Evolutionary conservation across 30 jellyfish, hydroid and myxozoan genomes (phyloP).

Genomic region (Hydractinia symbiolongicarpus): DNA sequence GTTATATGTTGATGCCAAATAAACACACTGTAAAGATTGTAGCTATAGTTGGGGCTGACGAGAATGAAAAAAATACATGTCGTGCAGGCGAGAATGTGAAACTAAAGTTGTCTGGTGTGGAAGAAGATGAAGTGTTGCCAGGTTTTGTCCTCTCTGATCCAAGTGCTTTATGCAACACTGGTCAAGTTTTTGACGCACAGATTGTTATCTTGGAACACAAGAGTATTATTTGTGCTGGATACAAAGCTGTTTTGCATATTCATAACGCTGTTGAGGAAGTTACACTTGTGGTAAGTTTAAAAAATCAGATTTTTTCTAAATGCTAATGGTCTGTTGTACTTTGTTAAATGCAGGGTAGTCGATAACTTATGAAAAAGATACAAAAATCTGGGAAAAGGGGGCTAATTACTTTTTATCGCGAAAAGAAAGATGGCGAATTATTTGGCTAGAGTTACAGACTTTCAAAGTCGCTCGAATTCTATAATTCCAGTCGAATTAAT

Average conservation of each 20-base stretch:
- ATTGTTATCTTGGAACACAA: constrained; percentile 88
- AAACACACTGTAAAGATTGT: constrained; percentile 60
- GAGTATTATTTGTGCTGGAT: constrained; percentile 95
- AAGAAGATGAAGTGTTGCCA: constrained; percentile 97
- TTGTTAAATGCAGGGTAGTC: too few relatives aligned
- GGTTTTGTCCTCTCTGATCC: constrained; percentile 88
- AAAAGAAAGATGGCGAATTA: too few relatives aligned
- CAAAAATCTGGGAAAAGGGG: too few relatives aligned
- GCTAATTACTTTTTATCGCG: too few relatives aligned
- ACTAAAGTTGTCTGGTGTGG: constrained; percentile 85
- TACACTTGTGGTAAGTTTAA: constrained; percentile 54
- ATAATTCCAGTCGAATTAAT: too few relatives aligned
- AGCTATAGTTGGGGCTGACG: constrained; percentile 81
- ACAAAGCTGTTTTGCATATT: constrained; percentile 85
- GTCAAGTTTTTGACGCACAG: constrained; percentile 87
- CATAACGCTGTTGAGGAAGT: constrained; percentile 99
- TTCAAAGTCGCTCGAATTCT: too few relatives aligned
- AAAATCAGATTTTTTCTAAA: neutral
- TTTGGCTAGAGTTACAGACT: too few relatives aligned
- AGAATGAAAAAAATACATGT: constrained; percentile 59
- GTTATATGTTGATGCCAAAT: constrained; percentile 85
- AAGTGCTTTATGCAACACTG: constrained; percentile 76
- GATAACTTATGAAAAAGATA: too few relatives aligned
- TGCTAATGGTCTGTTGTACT: neutral
- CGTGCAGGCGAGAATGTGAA: constrained; percentile 98